phyloP scores from a whole-genome alignment of 2,113 vertebrate genomes.

The Neopipo cinnamomea region DNA sequence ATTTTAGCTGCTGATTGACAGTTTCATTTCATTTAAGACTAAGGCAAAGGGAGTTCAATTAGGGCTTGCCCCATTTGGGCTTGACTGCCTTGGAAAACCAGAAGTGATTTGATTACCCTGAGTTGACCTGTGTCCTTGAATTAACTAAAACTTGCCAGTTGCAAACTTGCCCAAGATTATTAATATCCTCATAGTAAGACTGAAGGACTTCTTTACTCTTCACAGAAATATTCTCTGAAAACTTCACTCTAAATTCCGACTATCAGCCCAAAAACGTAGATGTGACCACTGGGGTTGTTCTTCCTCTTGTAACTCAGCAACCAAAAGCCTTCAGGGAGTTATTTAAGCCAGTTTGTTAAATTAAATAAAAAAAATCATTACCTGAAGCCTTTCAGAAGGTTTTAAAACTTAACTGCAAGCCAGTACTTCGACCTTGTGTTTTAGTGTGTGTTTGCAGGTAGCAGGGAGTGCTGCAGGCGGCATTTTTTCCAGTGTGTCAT shows the following conservation, averaged over 20 bases:
- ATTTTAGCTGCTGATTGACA: not conserved
- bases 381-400: not conserved
- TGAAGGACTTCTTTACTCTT: not conserved
- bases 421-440: not conserved
- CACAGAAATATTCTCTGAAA: not conserved
- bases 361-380: not conserved
- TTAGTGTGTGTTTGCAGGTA: not conserved
- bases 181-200: not conserved
- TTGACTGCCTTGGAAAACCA: not conserved
- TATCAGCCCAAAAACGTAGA: not conserved
- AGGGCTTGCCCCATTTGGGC: not conserved
- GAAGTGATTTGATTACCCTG: not conserved
- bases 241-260: not conserved
- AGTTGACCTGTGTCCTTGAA: not conserved
- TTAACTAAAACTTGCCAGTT: not conserved
- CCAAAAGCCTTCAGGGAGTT: not conserved
- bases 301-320: not conserved
- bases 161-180: not conserved
- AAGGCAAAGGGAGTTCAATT: not conserved
- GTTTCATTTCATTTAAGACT: not conserved
- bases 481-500: constrained; percentile 14
- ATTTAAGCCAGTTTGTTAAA: not conserved
- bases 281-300: fast-evolving
- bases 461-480: not conserved
- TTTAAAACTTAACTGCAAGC: not conserved